Evolutionary conservation across 2,113 vertebrate species (phyloP).

Genomic region (Anoplopoma fimbria): DNA sequence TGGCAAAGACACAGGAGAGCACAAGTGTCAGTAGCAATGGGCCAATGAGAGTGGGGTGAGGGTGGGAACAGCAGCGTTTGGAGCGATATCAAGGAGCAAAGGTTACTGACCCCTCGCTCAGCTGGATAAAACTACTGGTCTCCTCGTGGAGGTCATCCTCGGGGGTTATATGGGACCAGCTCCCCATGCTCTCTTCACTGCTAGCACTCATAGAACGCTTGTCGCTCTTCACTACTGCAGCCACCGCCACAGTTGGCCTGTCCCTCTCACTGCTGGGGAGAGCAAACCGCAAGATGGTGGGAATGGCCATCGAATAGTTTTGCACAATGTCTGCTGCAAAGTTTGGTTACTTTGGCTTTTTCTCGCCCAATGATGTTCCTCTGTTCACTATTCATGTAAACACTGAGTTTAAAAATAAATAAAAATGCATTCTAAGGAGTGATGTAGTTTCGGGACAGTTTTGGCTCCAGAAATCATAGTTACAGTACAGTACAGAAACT

Average conservation of each 20-base stretch:
- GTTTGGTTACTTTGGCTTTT: not conserved
- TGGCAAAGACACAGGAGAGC: conserved; percentile 56
- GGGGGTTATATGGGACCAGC: conserved; percentile 94
- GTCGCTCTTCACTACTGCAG: conserved; percentile 83
- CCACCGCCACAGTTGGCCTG: conserved; percentile 74
- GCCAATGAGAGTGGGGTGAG: conserved; percentile 74
- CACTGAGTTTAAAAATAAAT: not conserved
- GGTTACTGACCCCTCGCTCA: conserved; percentile 92
- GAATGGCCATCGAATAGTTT: conserved; percentile 44
- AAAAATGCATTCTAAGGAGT: not conserved
- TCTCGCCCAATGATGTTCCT: not conserved
- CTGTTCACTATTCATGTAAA: not conserved
- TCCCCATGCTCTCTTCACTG: conserved; percentile 95
- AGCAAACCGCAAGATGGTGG: conserved; percentile 75
- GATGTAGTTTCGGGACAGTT: not conserved
- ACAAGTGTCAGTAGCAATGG: conserved; percentile 70
- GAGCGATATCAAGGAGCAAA: conserved; percentile 66
- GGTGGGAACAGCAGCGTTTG: conserved; percentile 63
- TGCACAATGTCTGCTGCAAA: conserved; percentile 40
- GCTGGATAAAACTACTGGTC: conserved; percentile 95
- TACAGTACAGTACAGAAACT: not conserved
- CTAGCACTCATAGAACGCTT: conserved; percentile 88
- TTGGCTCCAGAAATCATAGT: not conserved
- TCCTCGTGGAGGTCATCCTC: conserved; percentile 95
- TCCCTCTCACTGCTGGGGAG: conserved; percentile 81